Percentiles rank a stretch among this genome's conserved stretches.
These are phyloP conservation scores for Subanguina moxae DNA, from an alignment of 1,140 invertebrate species.

Conservation along the genomic window DNA sequence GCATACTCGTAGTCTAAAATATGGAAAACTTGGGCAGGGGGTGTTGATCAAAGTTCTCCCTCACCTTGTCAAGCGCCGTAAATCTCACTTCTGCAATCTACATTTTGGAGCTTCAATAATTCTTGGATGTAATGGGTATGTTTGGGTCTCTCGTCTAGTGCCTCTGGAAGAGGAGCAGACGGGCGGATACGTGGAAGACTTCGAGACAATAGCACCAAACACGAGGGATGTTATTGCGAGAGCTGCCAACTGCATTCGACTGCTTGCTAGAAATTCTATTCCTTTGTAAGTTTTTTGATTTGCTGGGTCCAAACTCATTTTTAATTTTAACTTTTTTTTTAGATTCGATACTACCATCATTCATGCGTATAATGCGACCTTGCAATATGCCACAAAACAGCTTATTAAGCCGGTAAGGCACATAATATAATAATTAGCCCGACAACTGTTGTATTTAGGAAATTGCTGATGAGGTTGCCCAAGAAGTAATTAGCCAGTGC, in stretches of 20 bases:
- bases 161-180: constrained; percentile 67
- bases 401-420: constrained; percentile 67
- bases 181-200: constrained; percentile 76
- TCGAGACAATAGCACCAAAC: constrained; percentile 50
- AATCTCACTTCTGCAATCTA: constrained; percentile 91
- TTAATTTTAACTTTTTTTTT: too few relatives aligned
- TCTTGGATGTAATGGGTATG: constrained; percentile 84
- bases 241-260: constrained; percentile 80
- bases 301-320: too few relatives aligned
- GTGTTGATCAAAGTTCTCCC: constrained; percentile 84
- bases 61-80: constrained; percentile 83
- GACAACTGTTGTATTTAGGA: constrained; percentile 60
- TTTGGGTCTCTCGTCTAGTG: constrained; percentile 68
- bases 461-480: constrained; percentile 71
- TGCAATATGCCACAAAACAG: constrained; percentile 74
- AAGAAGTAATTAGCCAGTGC: constrained; percentile 38
- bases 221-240: constrained; percentile 72
- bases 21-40: constrained; percentile 88
- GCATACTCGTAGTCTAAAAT: constrained; percentile 91
- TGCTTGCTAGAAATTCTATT: constrained; percentile 77
- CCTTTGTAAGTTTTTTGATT: constrained; percentile 64
- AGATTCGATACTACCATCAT: constrained; percentile 81
- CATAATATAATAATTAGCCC: too few relatives aligned
- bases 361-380: constrained; percentile 83
- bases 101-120: constrained; percentile 84